Conservation (phyloP, 2,797 vertebrate species). For the Chiropotes sagulatus region DNA sequence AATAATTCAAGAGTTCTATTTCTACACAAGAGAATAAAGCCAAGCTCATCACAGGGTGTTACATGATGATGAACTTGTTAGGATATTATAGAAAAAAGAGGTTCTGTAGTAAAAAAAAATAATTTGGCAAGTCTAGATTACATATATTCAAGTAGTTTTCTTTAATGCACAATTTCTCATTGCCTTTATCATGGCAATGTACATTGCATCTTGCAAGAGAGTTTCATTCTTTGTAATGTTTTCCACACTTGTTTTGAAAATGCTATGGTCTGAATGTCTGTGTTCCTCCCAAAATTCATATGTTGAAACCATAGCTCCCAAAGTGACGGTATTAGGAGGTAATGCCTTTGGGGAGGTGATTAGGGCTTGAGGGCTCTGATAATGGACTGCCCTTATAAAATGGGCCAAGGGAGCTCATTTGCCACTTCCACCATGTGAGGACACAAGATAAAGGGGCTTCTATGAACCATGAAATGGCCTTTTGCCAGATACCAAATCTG, state of each 20-base stretch:
- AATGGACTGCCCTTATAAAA: not conserved
- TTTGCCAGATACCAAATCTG: not conserved
- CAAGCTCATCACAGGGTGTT: not conserved
- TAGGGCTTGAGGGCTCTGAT: not conserved
- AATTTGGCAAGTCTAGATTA: not conserved
- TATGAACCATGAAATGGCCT: not conserved
- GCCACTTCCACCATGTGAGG: not conserved
- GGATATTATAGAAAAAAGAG: not conserved
- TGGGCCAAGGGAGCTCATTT: not conserved
- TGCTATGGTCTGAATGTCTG: not conserved
- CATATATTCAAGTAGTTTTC: not conserved
- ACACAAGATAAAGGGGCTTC: not conserved
- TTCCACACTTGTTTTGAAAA: not conserved
- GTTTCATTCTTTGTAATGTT: not conserved
- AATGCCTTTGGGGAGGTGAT: not conserved
- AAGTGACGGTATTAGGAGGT: not conserved
- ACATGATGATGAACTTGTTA: not conserved
- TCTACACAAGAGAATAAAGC: constrained; percentile 1
- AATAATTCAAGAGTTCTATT: constrained; percentile 38
- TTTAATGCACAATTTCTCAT: not conserved
- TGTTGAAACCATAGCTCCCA: not conserved
- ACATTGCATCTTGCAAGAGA: not conserved
- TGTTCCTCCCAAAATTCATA: not conserved
- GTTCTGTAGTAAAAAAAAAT: not conserved
- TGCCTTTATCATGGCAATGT: not conserved